Conservation (phyloP, 2,888 invertebrate species). For the Dolomedes plantarius region DNA sequence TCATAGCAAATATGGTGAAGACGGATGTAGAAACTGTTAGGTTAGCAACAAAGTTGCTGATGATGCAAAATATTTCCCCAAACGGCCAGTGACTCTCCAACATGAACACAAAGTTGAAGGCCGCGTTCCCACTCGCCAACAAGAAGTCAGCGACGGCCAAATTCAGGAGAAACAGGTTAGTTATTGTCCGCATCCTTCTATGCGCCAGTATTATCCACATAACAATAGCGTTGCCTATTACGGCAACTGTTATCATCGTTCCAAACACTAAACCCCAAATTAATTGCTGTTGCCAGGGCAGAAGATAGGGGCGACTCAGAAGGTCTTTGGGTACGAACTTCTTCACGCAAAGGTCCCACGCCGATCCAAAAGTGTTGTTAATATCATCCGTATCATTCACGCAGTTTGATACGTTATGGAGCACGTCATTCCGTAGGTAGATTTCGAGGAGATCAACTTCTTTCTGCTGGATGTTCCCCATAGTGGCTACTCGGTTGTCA, state of each 20-base stretch:
- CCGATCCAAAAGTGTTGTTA: not conserved
- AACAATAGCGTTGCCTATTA: conserved; percentile 91
- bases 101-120: conserved; percentile 73
- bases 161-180: conserved; percentile 73
- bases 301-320: conserved; percentile 80
- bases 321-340: conserved; percentile 25
- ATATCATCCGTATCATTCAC: conserved; percentile 28
- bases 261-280: conserved; percentile 88
- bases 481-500: too few relatives aligned
- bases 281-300: conserved; percentile 88
- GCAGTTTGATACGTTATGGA: conserved; percentile 38
- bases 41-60: conserved; percentile 72
- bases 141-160: conserved; percentile 72
- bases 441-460: conserved; percentile 50
- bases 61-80: conserved; percentile 71
- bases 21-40: conserved; percentile 73
- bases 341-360: conserved; percentile 37
- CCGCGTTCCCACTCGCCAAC: conserved; percentile 72
- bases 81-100: conserved; percentile 74
- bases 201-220: conserved; percentile 88
- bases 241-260: conserved; percentile 86
- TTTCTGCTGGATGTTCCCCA: conserved; percentile 51
- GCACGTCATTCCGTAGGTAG: conserved; percentile 36
- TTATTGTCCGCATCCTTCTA: conserved; percentile 73
- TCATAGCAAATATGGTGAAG: conserved; percentile 73